Conservation (phyloP, 2,797 vertebrate genomes). For the Cirrhinus mrigala region DNA sequence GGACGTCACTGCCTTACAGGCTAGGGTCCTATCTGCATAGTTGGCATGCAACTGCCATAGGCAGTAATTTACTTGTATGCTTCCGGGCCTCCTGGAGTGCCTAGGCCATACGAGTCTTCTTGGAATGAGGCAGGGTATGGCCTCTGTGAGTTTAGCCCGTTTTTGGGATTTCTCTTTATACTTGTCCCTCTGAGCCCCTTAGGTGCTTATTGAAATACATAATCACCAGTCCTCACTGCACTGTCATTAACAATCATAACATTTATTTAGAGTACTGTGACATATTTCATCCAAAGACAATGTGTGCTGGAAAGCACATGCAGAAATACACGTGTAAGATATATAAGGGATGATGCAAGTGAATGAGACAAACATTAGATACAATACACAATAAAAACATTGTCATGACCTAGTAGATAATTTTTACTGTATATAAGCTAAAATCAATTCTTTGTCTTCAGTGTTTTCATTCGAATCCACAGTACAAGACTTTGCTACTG, state of each 20-base stretch:
- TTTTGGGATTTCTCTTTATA: no score
- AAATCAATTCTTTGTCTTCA: background rate
- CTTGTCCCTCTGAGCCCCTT: no score
- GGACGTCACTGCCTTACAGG: no score
- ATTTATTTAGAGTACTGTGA: conserved; percentile 48
- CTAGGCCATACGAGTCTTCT: no score
- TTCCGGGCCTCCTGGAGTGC: no score
- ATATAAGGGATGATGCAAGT: conserved; percentile 33
- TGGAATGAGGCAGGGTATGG: no score
- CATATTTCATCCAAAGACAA: conserved; percentile 48
- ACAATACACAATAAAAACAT: conserved; percentile 30
- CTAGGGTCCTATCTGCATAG: no score
- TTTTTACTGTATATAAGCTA: conserved; percentile 6
- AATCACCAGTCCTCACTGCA: background rate
- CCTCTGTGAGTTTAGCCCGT: no score
- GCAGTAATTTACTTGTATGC: no score
- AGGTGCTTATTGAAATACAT: background rate
- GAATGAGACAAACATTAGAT: conserved; percentile 30
- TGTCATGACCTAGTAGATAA: conserved; percentile 12
- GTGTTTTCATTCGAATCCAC: background rate
- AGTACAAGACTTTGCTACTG: background rate
- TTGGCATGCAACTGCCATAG: no score
- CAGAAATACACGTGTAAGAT: conserved; percentile 39
- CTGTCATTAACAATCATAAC: conserved; percentile 38
- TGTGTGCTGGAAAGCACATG: conserved; percentile 51